Evolutionary conservation across 2,113 vertebrate species (phyloP).

Genomic region (Oryzias javanicus): DNA sequence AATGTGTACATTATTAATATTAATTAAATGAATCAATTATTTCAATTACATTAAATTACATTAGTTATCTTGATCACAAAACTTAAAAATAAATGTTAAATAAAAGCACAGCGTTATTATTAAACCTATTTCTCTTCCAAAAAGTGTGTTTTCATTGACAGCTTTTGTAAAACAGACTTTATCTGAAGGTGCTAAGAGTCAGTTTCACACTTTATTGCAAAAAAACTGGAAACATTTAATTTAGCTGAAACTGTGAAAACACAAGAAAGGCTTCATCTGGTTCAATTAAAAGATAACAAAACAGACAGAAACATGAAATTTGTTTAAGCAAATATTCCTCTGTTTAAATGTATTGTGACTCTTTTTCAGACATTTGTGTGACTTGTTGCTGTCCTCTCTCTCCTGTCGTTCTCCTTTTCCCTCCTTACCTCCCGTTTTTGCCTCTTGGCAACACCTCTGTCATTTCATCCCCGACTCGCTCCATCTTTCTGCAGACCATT

Average conservation of each 20-base stretch:
- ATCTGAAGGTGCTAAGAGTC: slow-evolving; percentile 12
- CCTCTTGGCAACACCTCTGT: slow-evolving; percentile 13
- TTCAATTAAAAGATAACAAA: slow-evolving; percentile 62
- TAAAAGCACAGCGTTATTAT: no score
- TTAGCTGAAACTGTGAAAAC: slow-evolving; percentile 33
- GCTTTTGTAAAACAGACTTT: slow-evolving; percentile 7
- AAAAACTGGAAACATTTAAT: slow-evolving; percentile 20
- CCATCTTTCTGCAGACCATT: slow-evolving; percentile 52
- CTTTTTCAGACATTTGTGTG: slow-evolving; percentile 17
- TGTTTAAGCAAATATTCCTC: slow-evolving; percentile 34
- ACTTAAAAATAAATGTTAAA: no score
- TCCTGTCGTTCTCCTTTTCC: background rate
- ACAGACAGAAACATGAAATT: slow-evolving; percentile 46
- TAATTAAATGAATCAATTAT: no score
- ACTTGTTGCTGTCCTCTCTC: background rate
- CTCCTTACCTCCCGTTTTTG: background rate
- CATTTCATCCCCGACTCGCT: slow-evolving; percentile 35
- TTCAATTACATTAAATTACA: no score
- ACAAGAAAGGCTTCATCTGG: slow-evolving; percentile 41
- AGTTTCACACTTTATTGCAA: slow-evolving; percentile 18
- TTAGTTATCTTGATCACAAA: no score
- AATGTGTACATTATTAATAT: no score
- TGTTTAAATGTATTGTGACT: slow-evolving; percentile 39
- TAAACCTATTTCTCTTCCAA: no score
- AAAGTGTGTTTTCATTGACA: no score